Percentiles rank a stretch among this genome's conserved stretches.
Conservation (phyloP, 2,113 vertebrate genomes). For the Mustela nigripes region DNA sequence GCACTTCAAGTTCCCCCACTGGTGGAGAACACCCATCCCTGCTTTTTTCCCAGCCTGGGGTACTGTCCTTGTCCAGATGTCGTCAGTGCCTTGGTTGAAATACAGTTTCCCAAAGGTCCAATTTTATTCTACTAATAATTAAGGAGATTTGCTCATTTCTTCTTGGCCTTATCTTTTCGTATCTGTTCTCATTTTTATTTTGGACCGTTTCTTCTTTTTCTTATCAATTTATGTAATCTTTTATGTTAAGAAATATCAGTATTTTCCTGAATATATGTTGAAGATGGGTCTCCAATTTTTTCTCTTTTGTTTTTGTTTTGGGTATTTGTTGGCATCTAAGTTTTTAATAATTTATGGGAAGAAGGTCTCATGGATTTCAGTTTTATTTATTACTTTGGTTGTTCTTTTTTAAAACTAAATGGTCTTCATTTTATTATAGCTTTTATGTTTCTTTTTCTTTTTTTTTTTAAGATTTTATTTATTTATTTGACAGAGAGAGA, state of each 20-base stretch:
- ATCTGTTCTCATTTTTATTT: background rate
- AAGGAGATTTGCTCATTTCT: background rate
- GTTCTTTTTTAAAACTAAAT: background rate
- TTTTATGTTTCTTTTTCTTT: background rate
- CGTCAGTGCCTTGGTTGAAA: background rate
- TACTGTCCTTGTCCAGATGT: too few relatives aligned
- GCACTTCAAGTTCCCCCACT: background rate
- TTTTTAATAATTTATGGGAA: background rate
- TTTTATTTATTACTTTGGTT: background rate
- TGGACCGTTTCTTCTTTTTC: background rate
- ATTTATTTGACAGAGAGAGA: too few relatives aligned
- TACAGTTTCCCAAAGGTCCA: background rate
- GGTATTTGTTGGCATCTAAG: background rate
- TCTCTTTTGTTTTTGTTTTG: background rate
- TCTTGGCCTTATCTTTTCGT: background rate
- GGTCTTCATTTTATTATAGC: background rate
- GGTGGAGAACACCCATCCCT: fast-evolving
- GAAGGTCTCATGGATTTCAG: background rate
- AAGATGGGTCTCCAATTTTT: background rate
- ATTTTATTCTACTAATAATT: background rate
- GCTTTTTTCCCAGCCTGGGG: background rate
- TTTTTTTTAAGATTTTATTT: too few relatives aligned
- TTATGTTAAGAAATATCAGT: background rate
- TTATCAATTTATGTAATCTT: background rate
- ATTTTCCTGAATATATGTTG: background rate